These are phyloP conservation scores for Cynaeus angustus DNA, from an alignment of 2,888 invertebrate species.

Conservation along the genomic window DNA sequence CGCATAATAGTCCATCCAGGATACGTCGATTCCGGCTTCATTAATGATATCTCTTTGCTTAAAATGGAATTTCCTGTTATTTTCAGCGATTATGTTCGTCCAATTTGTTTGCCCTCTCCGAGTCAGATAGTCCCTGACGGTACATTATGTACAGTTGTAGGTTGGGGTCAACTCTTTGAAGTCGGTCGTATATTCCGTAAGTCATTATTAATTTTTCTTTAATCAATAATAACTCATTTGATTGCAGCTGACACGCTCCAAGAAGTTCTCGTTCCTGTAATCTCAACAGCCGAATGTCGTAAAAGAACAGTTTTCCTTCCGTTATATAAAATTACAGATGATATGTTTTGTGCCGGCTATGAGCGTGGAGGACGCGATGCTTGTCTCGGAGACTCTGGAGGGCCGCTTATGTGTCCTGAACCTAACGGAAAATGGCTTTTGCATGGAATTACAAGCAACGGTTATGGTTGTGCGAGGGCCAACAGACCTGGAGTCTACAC, in stretches of 20 bases:
- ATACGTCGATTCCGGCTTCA: slow-evolving; percentile 84
- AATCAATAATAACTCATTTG: neutral
- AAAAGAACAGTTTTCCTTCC: slow-evolving; percentile 83
- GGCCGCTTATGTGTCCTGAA: slow-evolving; percentile 86
- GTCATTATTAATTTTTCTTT: slow-evolving; percentile 61
- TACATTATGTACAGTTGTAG: slow-evolving; percentile 83
- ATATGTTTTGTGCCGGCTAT: slow-evolving; percentile 89
- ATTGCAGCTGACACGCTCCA: slow-evolving; percentile 85
- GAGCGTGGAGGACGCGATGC: slow-evolving; percentile 87
- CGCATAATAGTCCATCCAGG: slow-evolving; percentile 82
- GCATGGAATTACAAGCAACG: slow-evolving; percentile 84
- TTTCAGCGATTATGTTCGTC: slow-evolving; percentile 78
- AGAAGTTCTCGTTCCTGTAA: slow-evolving; percentile 86
- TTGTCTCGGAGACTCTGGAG: slow-evolving; percentile 87
- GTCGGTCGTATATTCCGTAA: slow-evolving; percentile 87
- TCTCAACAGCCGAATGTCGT: slow-evolving; percentile 84
- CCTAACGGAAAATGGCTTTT: slow-evolving; percentile 68
- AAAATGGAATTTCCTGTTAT: slow-evolving; percentile 76
- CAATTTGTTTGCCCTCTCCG: slow-evolving; percentile 79
- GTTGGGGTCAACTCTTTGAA: slow-evolving; percentile 88
- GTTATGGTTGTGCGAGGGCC: slow-evolving; percentile 86
- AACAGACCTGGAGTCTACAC: slow-evolving; percentile 88
- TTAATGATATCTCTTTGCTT: slow-evolving; percentile 85
- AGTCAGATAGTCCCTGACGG: slow-evolving; percentile 77
- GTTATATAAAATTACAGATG: slow-evolving; percentile 84